Conservation (phyloP, 2,113 vertebrate species). For the Orycteropus afer region DNA sequence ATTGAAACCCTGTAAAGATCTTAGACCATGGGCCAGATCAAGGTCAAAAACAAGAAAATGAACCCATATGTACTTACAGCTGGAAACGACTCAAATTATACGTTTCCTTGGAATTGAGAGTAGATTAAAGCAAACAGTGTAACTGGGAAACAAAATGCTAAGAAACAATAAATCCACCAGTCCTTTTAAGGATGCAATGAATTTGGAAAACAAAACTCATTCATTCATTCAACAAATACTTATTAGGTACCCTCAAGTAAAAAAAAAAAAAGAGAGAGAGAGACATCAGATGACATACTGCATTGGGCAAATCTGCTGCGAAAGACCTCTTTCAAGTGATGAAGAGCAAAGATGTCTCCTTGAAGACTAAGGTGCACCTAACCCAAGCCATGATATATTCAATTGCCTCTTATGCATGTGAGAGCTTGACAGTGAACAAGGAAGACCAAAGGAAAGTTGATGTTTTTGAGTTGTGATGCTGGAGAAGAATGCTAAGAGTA, state of each 20-base stretch:
- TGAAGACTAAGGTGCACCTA: too few relatives aligned
- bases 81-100: not conserved
- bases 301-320: too few relatives aligned
- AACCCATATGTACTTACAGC: constrained; percentile 17
- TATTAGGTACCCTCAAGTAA: not conserved
- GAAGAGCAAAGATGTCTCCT: too few relatives aligned
- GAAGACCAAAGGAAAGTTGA: too few relatives aligned
- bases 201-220: not conserved
- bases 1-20: not conserved
- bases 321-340: too few relatives aligned
- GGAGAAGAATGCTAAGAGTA: too few relatives aligned
- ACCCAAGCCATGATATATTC: too few relatives aligned
- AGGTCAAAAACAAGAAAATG: constrained; percentile 39
- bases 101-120: not conserved
- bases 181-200: not conserved
- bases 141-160: not conserved
- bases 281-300: too few relatives aligned
- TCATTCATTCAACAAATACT: not conserved
- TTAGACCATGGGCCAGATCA: constrained; percentile 32
- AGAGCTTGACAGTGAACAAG: too few relatives aligned
- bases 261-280: too few relatives aligned
- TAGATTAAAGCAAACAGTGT: not conserved
- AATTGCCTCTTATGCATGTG: too few relatives aligned
- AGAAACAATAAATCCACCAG: not conserved
- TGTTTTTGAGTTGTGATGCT: too few relatives aligned